Conservation (phyloP, 2,797 vertebrate genomes). For the Hapalemur alaotrensis region DNA sequence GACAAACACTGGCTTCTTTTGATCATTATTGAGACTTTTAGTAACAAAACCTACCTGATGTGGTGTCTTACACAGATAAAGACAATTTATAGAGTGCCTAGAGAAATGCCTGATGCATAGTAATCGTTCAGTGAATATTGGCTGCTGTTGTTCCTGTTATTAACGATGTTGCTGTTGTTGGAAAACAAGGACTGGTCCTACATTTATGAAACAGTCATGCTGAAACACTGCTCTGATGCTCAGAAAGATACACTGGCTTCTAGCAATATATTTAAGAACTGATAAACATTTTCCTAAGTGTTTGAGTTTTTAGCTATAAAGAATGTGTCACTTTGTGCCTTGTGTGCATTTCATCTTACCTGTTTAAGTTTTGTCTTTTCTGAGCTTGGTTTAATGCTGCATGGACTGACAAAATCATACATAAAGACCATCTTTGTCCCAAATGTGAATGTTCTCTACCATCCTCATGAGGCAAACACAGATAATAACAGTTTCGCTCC, state of each 20-base stretch:
- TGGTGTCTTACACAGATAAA: no score
- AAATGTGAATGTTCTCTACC: background rate
- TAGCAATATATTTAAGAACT: background rate
- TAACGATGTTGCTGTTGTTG: background rate
- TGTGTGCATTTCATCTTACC: background rate
- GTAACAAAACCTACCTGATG: background rate
- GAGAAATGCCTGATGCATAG: background rate
- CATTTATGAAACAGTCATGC: background rate
- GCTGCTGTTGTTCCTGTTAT: background rate
- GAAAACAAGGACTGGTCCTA: background rate
- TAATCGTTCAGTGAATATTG: background rate
- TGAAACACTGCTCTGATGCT: background rate
- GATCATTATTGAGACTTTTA: background rate
- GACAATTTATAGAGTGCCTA: background rate
- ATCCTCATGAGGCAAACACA: background rate
- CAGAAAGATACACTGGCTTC: background rate
- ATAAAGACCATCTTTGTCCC: background rate
- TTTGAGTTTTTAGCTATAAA: background rate
- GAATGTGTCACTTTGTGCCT: background rate
- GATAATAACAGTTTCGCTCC: background rate
- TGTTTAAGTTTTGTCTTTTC: background rate
- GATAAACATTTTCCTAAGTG: background rate
- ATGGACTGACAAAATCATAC: background rate
- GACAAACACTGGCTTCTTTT: background rate
- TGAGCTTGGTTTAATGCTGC: background rate